Evolutionary conservation across 2,888 invertebrate genomes (phyloP), one percentile per base, ranked within the genome.

Genomic region (Volucella inanis): DNA sequence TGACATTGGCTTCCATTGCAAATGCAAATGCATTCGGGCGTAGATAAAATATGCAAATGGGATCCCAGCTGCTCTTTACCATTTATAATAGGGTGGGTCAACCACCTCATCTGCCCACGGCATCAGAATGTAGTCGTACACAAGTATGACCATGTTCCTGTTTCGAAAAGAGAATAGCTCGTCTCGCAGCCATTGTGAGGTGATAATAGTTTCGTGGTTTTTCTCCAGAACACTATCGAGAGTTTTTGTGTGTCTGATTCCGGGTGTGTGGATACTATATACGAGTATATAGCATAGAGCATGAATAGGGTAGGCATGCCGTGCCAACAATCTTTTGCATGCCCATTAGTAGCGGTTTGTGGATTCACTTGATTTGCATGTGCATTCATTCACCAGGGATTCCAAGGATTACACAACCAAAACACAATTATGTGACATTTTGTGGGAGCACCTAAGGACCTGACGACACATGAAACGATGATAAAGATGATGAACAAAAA

Each of bases 21-120:
- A 2, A 47, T 11, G 11, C 4, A 11, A 59, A 39, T 61, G 64
- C 78, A 78, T 68, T 78, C 49, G 57, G 52, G 62, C 79, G 49
- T 18, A 61, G 74, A 79, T 84, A 84, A 79, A 84, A 79, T 84
- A 84, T 84, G 74, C 49, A 70, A 84, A 84, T 79, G 41, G 70
- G 57, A 78, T 84, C 74, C 57, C 64, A 64, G 64, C 74, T 65
- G 18, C 22, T 68, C 22, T 74, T 31, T 31, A 31, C 39, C 43
- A 57, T 79, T 68, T 68, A 67, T 49, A 79, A 50, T 45, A 31
- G 31, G 61, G 38, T 31, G 12, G 61, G 31, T 61, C 22, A 59
- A 43, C 18, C 59, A 31, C 15, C n/a, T 18, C 50, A 6, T 50
- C 6, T 12, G 15, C 38, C 31, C 10, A 6, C 45, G 31, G 31